Percentiles rank a stretch among this genome's conserved stretches.
phyloP scores from a whole-genome alignment of 1,140 invertebrate species.

The Camponotus floridanus region DNA sequence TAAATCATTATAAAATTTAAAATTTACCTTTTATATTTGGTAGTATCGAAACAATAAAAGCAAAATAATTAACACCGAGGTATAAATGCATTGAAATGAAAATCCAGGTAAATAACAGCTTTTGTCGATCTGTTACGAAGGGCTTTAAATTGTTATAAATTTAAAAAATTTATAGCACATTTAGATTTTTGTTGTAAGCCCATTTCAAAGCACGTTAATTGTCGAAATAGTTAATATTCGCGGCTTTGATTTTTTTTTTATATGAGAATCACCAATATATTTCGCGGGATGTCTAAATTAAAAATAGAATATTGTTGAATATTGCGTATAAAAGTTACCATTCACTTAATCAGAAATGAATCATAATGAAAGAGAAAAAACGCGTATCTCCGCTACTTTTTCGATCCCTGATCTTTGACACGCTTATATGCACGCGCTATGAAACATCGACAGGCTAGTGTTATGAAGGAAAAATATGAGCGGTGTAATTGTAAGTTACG shows the following conservation, averaged over 20 bases:
- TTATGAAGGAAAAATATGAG: conserved; percentile 41
- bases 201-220: background rate
- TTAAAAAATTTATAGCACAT: background rate
- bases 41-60: no score
- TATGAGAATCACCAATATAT: background rate
- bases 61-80: no score
- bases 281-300: background rate
- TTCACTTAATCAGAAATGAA: conserved; percentile 19
- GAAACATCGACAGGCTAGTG: conserved; percentile 10
- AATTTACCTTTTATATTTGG: background rate
- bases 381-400: background rate
- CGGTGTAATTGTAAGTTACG: conserved; percentile 32
- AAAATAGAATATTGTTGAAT: conserved; percentile 27
- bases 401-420: conserved; percentile 43
- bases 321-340: background rate
- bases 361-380: background rate
- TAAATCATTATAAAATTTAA: background rate
- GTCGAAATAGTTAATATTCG: no score
- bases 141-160: background rate
- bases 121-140: background rate
- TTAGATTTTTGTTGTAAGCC: background rate
- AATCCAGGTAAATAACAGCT: background rate
- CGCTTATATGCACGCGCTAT: background rate
- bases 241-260: background rate
- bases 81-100: no score